A percentile compares a stretch with the other conserved stretches of the same genome.
Conservation (phyloP, 1,140 invertebrate species). For the Eriocheir sinensis region DNA sequence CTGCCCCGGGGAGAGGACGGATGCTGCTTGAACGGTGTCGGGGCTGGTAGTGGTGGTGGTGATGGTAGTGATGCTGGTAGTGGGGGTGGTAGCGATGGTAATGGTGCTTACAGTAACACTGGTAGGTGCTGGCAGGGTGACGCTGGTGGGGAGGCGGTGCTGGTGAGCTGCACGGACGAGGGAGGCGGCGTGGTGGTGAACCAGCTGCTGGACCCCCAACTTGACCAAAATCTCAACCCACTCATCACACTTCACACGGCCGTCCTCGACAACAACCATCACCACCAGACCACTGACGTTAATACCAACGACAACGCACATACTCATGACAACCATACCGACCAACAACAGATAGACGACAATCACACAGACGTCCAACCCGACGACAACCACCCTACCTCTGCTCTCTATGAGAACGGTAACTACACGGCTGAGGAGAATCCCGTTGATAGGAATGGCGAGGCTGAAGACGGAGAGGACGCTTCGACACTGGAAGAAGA, state of each 20-base stretch:
- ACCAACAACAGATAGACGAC: not conserved
- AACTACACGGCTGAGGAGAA: constrained; percentile 50
- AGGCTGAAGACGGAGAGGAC: constrained; percentile 16
- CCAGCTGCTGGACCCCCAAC: constrained; percentile 52
- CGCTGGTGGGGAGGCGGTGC: constrained; percentile 55
- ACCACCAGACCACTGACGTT: too few relatives aligned
- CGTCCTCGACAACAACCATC: not conserved
- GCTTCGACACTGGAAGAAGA: not conserved
- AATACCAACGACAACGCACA: constrained; percentile 8
- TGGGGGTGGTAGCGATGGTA: constrained; percentile 44
- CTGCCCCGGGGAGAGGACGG: constrained; percentile 59
- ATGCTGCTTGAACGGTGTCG: constrained; percentile 38
- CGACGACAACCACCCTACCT: not conserved
- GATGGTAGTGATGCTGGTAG: constrained; percentile 58
- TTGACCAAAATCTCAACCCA: constrained; percentile 74
- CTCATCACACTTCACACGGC: constrained; percentile 45
- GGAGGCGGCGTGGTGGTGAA: constrained; percentile 62
- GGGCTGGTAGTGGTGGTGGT: constrained; percentile 59
- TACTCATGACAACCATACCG: not conserved
- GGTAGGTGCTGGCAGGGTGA: constrained; percentile 58
- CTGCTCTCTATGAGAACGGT: constrained; percentile 60
- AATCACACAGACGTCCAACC: not conserved
- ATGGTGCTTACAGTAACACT: constrained; percentile 67
- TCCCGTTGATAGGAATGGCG: constrained; percentile 10
- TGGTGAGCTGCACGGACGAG: constrained; percentile 65